phyloP scores from a whole-genome alignment of 2,888 invertebrate genomes.

The Tupiocoris notatus region DNA sequence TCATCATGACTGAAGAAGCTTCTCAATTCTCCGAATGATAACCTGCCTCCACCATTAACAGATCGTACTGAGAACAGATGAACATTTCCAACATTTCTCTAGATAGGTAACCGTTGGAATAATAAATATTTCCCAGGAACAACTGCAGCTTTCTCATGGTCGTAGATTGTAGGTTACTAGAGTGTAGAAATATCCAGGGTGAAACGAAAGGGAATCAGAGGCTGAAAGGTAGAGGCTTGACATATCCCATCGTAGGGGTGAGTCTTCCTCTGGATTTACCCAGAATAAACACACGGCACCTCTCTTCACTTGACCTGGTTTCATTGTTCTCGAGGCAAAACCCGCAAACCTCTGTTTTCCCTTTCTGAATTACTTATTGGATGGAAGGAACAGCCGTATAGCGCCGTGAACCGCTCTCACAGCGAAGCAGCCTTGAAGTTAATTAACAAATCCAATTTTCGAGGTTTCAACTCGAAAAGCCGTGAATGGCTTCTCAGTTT shows the following conservation, averaged over 20 bases:
- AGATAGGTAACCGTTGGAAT: too few relatives aligned
- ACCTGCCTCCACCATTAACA: too few relatives aligned
- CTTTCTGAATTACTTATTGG: background rate
- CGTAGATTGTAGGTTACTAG: background rate
- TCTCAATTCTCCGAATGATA: too few relatives aligned
- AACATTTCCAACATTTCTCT: too few relatives aligned
- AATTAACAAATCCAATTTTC: background rate
- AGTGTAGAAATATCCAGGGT: too few relatives aligned
- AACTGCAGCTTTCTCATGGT: too few relatives aligned
- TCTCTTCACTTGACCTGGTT: background rate
- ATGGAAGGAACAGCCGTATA: background rate
- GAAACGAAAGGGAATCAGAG: too few relatives aligned
- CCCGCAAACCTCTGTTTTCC: background rate
- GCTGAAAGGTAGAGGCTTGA: background rate
- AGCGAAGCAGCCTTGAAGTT: background rate
- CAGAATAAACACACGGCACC: background rate
- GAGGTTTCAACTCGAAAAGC: background rate
- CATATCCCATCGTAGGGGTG: background rate
- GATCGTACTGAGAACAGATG: too few relatives aligned
- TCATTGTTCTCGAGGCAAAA: background rate
- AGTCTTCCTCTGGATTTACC: background rate
- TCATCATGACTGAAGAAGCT: too few relatives aligned
- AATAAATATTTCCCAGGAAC: too few relatives aligned
- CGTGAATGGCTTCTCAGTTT: background rate
- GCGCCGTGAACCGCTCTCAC: background rate